These are phyloP conservation scores for Tuta absoluta DNA, from an alignment of 2,888 invertebrate species.

Conservation along the genomic window DNA sequence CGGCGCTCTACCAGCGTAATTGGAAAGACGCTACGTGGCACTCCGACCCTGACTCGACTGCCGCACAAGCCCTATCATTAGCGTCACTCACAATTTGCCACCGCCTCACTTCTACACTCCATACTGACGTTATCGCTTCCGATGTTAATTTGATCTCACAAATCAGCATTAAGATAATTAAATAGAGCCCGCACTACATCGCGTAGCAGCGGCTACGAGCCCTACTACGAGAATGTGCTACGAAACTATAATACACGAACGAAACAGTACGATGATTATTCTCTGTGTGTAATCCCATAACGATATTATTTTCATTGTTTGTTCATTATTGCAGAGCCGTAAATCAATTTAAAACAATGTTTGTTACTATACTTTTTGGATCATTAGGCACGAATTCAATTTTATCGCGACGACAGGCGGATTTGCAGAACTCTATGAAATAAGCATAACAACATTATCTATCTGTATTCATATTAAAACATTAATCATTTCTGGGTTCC, in stretches of 20 bases:
- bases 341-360: slow-evolving; percentile 22
- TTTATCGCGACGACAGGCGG: slow-evolving; percentile 4
- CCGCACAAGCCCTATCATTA: slow-evolving; percentile 68
- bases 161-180: slow-evolving; percentile 24
- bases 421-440: slow-evolving; percentile 9
- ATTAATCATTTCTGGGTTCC: slow-evolving; percentile 14
- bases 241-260: background rate
- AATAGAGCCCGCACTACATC: slow-evolving; percentile 10
- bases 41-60: slow-evolving; percentile 50
- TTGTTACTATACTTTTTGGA: slow-evolving; percentile 20
- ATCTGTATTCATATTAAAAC: slow-evolving; percentile 12
- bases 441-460: slow-evolving; percentile 15
- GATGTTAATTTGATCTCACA: slow-evolving; percentile 26
- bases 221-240: background rate
- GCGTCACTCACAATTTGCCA: slow-evolving; percentile 75
- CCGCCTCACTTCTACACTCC: slow-evolving; percentile 37
- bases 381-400: slow-evolving; percentile 20
- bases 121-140: slow-evolving; percentile 24
- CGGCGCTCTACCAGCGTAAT: slow-evolving; percentile 56
- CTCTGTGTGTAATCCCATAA: background rate
- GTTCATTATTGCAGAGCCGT: slow-evolving; percentile 4
- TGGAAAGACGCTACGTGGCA: slow-evolving; percentile 67
- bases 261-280: background rate
- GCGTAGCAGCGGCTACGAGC: slow-evolving; percentile 11
- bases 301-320: slow-evolving; percentile 12